Conservation (phyloP, 1,140 invertebrate genomes). For the Rhyzopertha dominica region DNA sequence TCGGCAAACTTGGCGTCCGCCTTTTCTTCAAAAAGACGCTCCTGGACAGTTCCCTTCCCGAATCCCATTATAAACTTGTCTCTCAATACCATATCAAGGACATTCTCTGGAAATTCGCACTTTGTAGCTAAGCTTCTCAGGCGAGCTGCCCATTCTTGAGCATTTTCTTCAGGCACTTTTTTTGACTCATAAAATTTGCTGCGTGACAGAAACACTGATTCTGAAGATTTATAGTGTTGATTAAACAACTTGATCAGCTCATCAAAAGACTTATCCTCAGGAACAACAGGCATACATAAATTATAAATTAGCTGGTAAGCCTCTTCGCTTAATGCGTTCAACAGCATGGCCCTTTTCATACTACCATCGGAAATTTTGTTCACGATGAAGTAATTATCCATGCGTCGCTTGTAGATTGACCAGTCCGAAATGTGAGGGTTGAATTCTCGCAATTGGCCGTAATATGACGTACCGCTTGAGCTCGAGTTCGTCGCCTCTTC, state of each 20-base stretch:
- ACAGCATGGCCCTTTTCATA: too few relatives aligned
- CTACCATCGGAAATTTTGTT: too few relatives aligned
- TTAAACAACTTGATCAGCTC: constrained; percentile 9
- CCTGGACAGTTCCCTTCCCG: constrained; percentile 1
- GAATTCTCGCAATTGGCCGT: too few relatives aligned
- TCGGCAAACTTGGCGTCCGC: background rate
- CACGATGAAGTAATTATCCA: too few relatives aligned
- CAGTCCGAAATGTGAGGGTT: too few relatives aligned
- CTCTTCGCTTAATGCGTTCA: too few relatives aligned
- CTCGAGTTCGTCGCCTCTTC: too few relatives aligned
- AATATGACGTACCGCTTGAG: too few relatives aligned
- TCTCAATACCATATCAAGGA: constrained; percentile 2
- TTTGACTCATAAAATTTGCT: constrained; percentile 13
- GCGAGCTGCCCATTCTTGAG: constrained; percentile 16
- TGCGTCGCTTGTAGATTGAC: too few relatives aligned
- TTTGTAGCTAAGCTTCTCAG: constrained; percentile 9
- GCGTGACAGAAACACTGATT: constrained; percentile 11
- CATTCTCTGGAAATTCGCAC: constrained; percentile 8
- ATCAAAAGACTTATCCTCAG: constrained; percentile 18
- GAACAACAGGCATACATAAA: constrained; percentile 9
- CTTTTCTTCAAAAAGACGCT: constrained; percentile 1
- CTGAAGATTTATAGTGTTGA: constrained; percentile 9
- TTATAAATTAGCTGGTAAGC: too few relatives aligned
- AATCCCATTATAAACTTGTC: constrained; percentile 11
- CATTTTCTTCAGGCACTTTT: constrained; percentile 7